Evolutionary conservation across 2,888 invertebrate genomes (phyloP), one percentile per base, ranked within the genome.

Genomic region (Lamellibrachia satsuma): DNA sequence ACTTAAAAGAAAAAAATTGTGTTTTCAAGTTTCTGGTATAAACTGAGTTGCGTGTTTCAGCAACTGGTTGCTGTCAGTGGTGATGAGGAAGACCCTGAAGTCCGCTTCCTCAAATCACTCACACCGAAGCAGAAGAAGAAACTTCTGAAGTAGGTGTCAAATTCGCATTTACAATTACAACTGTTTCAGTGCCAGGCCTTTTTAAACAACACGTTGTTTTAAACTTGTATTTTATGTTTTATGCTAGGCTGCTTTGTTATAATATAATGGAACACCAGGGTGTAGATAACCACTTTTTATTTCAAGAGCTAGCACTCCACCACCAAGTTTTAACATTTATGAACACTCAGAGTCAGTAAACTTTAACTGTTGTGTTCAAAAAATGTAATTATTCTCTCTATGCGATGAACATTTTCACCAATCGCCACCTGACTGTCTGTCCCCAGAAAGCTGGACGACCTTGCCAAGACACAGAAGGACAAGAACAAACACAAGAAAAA

Each of bases 41-140:
- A 75, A 75, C 3, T 3, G 75, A 75, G 75, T 4, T 75, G 22
- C n/a, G 22, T 75, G 75, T n/a, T 75, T 75, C 75, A 75, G 75
- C 75, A 75, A 75, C 75, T 75, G 91, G 75, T 75, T 6, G 91
- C 51, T 2, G 92, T 9, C 39, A 91, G 91, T 92, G 92, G 52
- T 22, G 96, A 96, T 93, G 96, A 95, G 39, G 96, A 96, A 93
- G 96, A 96, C 92, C 96, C 98, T 51, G 98, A 98, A 94, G 96
- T 97, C 55, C 96, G 97, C 93, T 98, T 99, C 94, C 97, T 99
- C 7, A 98, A 98, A 96, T 98, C 98, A 1, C 96, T 99, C 27
- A 98, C 98, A 7, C 98, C 98, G 94, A 98, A 98, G 95, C 98
- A 99, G 96, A 99, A 99, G 96, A 98, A 98, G 95, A 98, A 98